These are phyloP conservation scores for Chymomyza procnemis DNA, from an alignment of 2,888 invertebrate species.

Conservation along the genomic window DNA sequence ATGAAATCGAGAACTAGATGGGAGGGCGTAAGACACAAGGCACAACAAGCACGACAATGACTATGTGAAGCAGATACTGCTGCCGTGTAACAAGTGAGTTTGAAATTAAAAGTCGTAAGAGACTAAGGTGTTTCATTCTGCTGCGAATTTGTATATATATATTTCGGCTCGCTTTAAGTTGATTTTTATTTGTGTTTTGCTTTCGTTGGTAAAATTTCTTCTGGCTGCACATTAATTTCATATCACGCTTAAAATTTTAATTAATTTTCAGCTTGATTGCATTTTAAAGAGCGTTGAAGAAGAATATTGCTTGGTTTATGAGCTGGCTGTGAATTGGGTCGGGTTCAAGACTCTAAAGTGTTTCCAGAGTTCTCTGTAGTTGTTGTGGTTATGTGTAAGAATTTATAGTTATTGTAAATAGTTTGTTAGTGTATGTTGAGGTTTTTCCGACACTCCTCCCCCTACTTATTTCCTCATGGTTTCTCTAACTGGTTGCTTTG, in stretches of 20 bases:
- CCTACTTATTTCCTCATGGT: not conserved
- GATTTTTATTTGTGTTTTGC: not conserved
- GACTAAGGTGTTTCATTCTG: not conserved
- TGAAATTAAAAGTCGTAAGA: constrained; percentile 54
- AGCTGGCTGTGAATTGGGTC: constrained; percentile 19
- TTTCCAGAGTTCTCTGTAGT: not conserved
- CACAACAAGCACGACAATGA: constrained; percentile 12
- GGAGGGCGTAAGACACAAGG: too few relatives aligned
- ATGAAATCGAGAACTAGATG: constrained; percentile 71
- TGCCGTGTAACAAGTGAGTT: constrained; percentile 66
- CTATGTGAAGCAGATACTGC: not conserved
- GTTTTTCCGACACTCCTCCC: not conserved
- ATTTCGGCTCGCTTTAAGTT: not conserved
- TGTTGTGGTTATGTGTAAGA: constrained; percentile 39
- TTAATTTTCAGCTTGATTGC: constrained; percentile 78
- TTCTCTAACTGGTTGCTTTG: constrained; percentile 14
- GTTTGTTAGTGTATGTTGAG: not conserved
- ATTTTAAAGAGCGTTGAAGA: constrained; percentile 64
- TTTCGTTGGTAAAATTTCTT: constrained; percentile 32
- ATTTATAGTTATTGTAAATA: constrained; percentile 69
- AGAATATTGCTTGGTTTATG: constrained; percentile 43
- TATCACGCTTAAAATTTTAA: constrained; percentile 75
- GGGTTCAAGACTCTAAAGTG: not conserved
- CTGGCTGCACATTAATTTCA: constrained; percentile 67
- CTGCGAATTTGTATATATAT: not conserved